Evolutionary conservation across 2,888 invertebrate species (phyloP), one percentile per base, ranked within the genome.

Genomic region (Lasioglossum figueresi): DNA sequence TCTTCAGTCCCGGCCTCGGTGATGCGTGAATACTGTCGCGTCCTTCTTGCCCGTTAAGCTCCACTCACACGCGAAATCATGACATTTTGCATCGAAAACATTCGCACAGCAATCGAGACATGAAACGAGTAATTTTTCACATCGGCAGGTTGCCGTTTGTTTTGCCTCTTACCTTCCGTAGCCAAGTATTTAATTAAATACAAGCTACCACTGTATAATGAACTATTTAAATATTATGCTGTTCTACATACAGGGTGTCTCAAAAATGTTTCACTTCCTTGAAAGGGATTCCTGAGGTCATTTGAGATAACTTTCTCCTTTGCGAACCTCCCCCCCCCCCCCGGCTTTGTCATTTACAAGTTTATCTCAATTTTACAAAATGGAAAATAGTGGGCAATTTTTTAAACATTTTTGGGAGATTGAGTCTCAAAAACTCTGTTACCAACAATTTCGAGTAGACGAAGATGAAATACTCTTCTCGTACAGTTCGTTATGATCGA

Each of bases 1-100:
- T 88, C 82, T 84, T 88, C 79, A 74, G 70, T 63, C 85, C 85
- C 79, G 80, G 68, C 78, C 80, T 77, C 80, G 68, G 40, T 52
- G 78, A 78, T 63, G 76, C 48, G 75, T 52, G 73, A 76, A 71
- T 40, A 52, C 79, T 56, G 76, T 19, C 68, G 48, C 72, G 68
- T 75, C 79, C 63, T 77, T 74, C 72, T 78, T 56, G 68, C 52
- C 23, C 31, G n/a, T 82, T 81, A 85, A 76, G 82, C 81, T 4
- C 14, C 31, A 5, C 71, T 71, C 86, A 88, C 80, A 89, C 70
- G 23, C 1, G n/a, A 5, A 27, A 14, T 5, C 27, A 1, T 0
- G 14, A 5, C 27, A 27, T 59, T 59, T 59, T 0, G 27, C 14
- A 5, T 2, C n/a, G 27, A n/a, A 14, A 59, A 59, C 0, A 1